phyloP scores from a whole-genome alignment of 2,113 vertebrate genomes.

The Isurus oxyrinchus region DNA sequence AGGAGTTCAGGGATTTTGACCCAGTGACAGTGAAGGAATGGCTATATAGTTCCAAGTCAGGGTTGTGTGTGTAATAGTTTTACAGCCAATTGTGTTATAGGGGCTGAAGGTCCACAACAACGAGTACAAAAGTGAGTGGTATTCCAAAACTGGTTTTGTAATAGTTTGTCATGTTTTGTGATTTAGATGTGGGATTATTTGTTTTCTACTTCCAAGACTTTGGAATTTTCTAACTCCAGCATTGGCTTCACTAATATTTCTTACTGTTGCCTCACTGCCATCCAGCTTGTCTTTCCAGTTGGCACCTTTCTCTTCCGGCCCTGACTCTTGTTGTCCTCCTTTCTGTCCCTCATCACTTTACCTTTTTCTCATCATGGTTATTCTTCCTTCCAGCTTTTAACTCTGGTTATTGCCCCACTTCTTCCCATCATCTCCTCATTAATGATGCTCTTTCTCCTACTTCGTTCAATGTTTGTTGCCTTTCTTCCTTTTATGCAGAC shows the following conservation, averaged over 20 bases:
- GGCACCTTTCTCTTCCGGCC: neutral
- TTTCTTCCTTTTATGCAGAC: neutral
- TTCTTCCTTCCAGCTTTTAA: neutral
- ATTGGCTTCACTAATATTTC: neutral
- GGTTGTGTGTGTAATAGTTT: neutral
- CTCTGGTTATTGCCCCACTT: neutral
- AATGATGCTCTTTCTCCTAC: no score
- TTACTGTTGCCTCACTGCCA: neutral
- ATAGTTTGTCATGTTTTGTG: neutral
- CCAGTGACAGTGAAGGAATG: no score
- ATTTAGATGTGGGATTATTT: neutral
- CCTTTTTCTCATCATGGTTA: neutral
- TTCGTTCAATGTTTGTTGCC: neutral
- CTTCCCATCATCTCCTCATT: neutral
- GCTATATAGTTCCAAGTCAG: no score
- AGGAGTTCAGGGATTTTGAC: no score
- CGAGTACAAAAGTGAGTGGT: neutral
- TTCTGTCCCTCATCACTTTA: neutral
- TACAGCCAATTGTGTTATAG: neutral
- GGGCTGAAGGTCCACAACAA: neutral
- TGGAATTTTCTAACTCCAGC: neutral
- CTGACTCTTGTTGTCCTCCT: neutral
- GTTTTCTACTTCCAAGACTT: neutral
- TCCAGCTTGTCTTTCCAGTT: neutral
- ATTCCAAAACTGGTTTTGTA: neutral